These are phyloP conservation scores for Laticauda laticaudata DNA, from an alignment of 2,113 vertebrate species.

Conservation along the genomic window DNA sequence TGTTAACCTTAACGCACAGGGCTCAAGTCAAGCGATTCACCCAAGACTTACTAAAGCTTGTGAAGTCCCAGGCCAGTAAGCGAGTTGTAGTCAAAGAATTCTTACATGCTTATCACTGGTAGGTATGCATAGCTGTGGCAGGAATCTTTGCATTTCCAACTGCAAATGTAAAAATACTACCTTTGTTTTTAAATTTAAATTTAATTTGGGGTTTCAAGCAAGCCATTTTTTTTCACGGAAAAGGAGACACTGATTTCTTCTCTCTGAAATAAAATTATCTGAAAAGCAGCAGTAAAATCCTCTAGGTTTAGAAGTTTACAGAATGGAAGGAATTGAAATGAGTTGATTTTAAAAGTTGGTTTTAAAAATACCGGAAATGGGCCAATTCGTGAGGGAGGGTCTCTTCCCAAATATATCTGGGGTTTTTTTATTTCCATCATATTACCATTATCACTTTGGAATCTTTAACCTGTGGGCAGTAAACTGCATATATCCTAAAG, in stretches of 20 bases:
- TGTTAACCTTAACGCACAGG: slow-evolving; percentile 92
- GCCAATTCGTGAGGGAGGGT: neutral
- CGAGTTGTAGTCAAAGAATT: slow-evolving; percentile 91
- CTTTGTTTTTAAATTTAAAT: neutral
- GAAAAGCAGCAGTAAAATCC: neutral
- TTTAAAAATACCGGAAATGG: neutral
- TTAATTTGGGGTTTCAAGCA: neutral
- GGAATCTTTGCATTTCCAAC: neutral
- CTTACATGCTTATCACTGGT: slow-evolving; percentile 97
- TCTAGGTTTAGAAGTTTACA: too few species aligned
- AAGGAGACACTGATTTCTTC: neutral
- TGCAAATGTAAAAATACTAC: neutral
- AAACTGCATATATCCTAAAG: neutral
- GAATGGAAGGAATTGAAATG: neutral
- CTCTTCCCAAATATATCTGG: neutral
- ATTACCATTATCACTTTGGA: neutral
- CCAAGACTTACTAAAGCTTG: slow-evolving; percentile 92
- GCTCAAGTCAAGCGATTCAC: slow-evolving; percentile 98
- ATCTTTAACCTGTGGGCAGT: neutral
- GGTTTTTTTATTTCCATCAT: neutral
- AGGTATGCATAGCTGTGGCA: slow-evolving; percentile 55
- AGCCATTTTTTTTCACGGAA: too few species aligned
- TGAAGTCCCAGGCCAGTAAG: slow-evolving; percentile 98
- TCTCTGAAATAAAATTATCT: neutral
- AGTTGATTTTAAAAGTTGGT: neutral